These are phyloP conservation scores for Prinia subflava DNA, from an alignment of 2,113 vertebrate species.

Conservation along the genomic window DNA sequence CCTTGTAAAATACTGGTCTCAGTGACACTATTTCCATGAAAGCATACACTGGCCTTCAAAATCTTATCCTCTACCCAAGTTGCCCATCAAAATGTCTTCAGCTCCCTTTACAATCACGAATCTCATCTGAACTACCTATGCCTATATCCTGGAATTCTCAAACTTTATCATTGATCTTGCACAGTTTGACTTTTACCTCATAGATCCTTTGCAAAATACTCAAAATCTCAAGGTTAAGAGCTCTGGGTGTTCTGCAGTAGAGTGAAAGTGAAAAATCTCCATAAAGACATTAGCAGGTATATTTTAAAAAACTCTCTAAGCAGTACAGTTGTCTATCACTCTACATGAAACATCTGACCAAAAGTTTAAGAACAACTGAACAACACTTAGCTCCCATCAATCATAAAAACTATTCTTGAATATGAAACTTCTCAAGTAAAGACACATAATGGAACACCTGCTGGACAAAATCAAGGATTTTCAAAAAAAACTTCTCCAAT, in stretches of 20 bases:
- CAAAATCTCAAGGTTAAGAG: neutral
- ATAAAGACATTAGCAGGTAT: neutral
- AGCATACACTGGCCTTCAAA: neutral
- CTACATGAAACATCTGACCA: neutral
- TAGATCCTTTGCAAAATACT: neutral
- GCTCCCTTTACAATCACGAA: neutral
- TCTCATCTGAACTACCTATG: neutral
- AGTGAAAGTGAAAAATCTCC: neutral
- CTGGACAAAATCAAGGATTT: neutral
- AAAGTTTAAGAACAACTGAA: neutral
- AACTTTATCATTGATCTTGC: neutral
- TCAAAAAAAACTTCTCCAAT: neutral
- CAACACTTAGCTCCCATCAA: neutral
- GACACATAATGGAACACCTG: accelerated
- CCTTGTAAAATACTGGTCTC: neutral
- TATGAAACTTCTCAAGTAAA: neutral
- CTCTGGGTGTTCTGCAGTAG: neutral
- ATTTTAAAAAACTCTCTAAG: neutral
- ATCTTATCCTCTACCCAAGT: neutral
- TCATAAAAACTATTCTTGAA: neutral
- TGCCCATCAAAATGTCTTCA: neutral
- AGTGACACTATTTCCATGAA: neutral
- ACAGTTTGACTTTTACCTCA: neutral
- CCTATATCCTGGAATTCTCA: neutral
- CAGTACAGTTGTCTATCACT: neutral